These are phyloP conservation scores for Drosophila lacteicornis DNA, from an alignment of 1,140 invertebrate species.

Conservation along the genomic window DNA sequence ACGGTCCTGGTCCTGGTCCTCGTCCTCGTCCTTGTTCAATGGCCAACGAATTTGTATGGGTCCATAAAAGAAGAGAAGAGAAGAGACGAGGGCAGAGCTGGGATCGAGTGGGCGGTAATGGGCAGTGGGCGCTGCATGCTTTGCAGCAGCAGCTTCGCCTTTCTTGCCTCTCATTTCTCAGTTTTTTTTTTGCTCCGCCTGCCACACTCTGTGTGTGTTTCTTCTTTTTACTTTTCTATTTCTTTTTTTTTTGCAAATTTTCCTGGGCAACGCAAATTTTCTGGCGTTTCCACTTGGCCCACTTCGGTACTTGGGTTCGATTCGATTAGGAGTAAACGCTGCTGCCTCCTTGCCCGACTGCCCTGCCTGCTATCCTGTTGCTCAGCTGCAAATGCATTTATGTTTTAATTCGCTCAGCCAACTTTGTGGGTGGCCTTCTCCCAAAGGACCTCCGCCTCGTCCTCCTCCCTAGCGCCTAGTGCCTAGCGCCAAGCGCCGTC, in stretches of 20 bases:
- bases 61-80: slow-evolving; percentile 33
- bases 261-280: slow-evolving; percentile 41
- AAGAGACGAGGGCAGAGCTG: neutral
- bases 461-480: slow-evolving; percentile 3
- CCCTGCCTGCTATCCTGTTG: slow-evolving; percentile 12
- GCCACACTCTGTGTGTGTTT: neutral
- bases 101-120: slow-evolving; percentile 28
- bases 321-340: slow-evolving; percentile 44
- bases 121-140: slow-evolving; percentile 39
- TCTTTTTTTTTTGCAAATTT: slow-evolving; percentile 20
- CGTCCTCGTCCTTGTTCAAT: slow-evolving; percentile 24
- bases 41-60: slow-evolving; percentile 50
- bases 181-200: neutral
- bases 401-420: slow-evolving; percentile 74
- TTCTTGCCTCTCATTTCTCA: neutral
- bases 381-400: slow-evolving; percentile 71
- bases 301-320: slow-evolving; percentile 40
- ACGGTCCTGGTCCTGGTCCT: neutral
- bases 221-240: too few relatives aligned
- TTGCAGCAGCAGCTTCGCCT: slow-evolving; percentile 24
- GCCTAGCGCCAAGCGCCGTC: slow-evolving; percentile 17
- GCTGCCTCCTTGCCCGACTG: slow-evolving; percentile 10
- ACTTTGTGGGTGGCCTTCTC: slow-evolving; percentile 35
- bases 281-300: slow-evolving; percentile 46
- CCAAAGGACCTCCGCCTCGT: too few relatives aligned